These are phyloP conservation scores for Drosophila tripunctata DNA, from an alignment of 2,888 invertebrate genomes.

Conservation along the genomic window DNA sequence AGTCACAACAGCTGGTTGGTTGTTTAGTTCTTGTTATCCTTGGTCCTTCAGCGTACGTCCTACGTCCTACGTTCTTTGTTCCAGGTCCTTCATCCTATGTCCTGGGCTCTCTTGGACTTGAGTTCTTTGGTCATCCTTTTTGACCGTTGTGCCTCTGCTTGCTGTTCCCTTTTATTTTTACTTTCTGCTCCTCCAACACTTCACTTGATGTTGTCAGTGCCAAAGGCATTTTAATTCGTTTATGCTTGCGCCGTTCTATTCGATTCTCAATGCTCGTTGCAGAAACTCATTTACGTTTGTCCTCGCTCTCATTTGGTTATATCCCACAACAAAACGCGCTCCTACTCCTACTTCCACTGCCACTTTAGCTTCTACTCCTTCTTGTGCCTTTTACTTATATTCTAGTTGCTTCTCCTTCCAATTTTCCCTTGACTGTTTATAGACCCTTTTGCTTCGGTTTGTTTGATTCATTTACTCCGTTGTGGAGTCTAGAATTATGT, in stretches of 20 bases:
- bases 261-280: background rate
- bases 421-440: no score
- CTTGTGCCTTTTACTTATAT: background rate
- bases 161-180: background rate
- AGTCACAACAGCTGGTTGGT: constrained; percentile 8
- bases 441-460: no score
- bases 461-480: no score
- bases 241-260: constrained; percentile 31
- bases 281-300: constrained; percentile 17
- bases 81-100: background rate
- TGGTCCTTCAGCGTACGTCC: no score
- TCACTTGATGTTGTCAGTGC: constrained; percentile 53
- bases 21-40: constrained; percentile 7
- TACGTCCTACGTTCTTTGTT: background rate
- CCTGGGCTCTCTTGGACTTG: background rate
- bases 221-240: constrained; percentile 73
- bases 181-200: constrained; percentile 12
- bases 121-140: background rate
- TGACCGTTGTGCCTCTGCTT: background rate
- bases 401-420: no score
- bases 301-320: constrained; percentile 18
- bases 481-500: no score
- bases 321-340: background rate
- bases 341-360: background rate
- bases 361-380: background rate